A percentile compares a stretch with the other conserved stretches of the same genome.
These are phyloP conservation scores for Anhinga anhinga DNA, from an alignment of 2,113 vertebrate species.

Conservation along the genomic window DNA sequence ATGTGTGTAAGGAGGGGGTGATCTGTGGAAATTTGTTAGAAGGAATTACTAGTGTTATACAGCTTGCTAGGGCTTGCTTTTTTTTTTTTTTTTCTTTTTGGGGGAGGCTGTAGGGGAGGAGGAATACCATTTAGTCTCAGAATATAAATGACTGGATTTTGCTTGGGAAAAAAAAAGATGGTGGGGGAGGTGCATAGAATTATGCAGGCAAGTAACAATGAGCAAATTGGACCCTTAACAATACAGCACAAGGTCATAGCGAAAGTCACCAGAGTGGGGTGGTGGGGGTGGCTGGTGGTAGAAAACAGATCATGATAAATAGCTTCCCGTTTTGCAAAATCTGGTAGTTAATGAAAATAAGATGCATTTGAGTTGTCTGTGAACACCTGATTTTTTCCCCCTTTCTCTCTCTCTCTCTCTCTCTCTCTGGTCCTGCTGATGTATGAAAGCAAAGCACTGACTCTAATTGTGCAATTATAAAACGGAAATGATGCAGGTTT, in stretches of 20 bases:
- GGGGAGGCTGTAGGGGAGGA: slow-evolving; percentile 70
- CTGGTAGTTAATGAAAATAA: slow-evolving; percentile 91
- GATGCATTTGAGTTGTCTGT: slow-evolving; percentile 78
- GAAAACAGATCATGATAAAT: slow-evolving; percentile 97
- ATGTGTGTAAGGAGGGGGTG: slow-evolving; percentile 57
- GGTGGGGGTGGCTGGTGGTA: slow-evolving; percentile 84
- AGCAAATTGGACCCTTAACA: slow-evolving; percentile 89
- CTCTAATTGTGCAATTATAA: slow-evolving; percentile 99
- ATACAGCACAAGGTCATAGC: slow-evolving; percentile 88
- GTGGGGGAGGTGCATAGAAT: slow-evolving; percentile 83
- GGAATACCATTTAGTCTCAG: slow-evolving; percentile 85
- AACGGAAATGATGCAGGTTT: slow-evolving; percentile 90
- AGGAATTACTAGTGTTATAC: slow-evolving; percentile 87
- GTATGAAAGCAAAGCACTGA: slow-evolving; percentile 91
- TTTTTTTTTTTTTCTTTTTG: background rate
- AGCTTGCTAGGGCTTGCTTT: slow-evolving; percentile 68
- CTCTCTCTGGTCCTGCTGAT: slow-evolving; percentile 85
- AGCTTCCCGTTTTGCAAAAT: slow-evolving; percentile 94
- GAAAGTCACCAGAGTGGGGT: slow-evolving; percentile 86
- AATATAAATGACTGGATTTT: slow-evolving; percentile 92
- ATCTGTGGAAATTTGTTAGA: slow-evolving; percentile 83
- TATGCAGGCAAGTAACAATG: slow-evolving; percentile 92
- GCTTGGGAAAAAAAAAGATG: slow-evolving; percentile 61
- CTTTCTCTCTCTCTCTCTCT: background rate
- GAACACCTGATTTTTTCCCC: slow-evolving; percentile 74